Base-by-base conservation (phyloP, 1,140 invertebrate genomes). In the Trachelipus rathkii region DNA sequence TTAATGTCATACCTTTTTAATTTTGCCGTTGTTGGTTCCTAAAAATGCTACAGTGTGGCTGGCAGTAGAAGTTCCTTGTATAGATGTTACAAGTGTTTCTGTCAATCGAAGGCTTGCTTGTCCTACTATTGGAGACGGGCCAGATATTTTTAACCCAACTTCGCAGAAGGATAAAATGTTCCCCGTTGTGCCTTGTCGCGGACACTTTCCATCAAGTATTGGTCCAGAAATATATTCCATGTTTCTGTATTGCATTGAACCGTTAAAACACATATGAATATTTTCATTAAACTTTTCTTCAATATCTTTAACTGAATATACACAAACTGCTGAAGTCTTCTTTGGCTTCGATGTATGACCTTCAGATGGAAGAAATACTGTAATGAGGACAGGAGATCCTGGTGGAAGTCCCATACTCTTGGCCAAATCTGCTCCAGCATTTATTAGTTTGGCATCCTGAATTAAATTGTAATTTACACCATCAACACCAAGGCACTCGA, bases 251-350 rank as follows among this genome's bases (percentile, higher is more conserved):
- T 93, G 93, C 74, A 92, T 92, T 81, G 92, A 95, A 24, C 94
- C 95, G 85, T 97, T 95, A 84, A 98, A 97, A 86, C 96, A 99
- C 90, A 95, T 93, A 84, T 96, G 93, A 82, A 97, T 96, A 85
- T 97, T 98, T 85, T 96, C 92, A 82, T 94, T 95, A 85, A 99
- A 98, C 83, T 93, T 93, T 72, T 90, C 90, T 83, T 97, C 93
- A 80, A 99, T 94, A 60, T 95, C 91, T 79, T 91, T 89, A 73
- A 98, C 85, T 3, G 86, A 84, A 82, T 85, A 89, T 7, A 88
- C 82, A 85, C 93, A 95, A 77, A 98, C 84, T 0, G 94, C 95
- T 5, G 95, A 96, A 70, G 91, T 89, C 8, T 89, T 82, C 78
- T 89, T 85, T 0, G 92, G 91, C 82, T 92, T 91, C 84, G 92